Conservation (phyloP, 2,888 invertebrate species). For the Pseudococcus viburni region DNA sequence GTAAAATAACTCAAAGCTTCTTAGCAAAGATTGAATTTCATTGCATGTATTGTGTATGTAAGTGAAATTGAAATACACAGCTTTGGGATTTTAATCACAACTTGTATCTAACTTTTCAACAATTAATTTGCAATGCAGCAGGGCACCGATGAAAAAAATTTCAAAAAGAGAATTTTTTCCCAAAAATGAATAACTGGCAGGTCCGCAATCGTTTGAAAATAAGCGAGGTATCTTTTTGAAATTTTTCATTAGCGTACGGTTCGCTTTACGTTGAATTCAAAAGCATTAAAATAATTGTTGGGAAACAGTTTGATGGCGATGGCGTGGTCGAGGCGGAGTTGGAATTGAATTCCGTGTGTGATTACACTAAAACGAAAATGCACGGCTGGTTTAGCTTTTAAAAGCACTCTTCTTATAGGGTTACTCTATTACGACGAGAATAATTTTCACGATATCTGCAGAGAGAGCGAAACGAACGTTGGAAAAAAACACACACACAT, state of each 20-base stretch:
- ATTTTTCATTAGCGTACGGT: background rate
- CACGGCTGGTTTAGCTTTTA: slow-evolving; percentile 2
- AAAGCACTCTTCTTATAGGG: background rate
- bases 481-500: background rate
- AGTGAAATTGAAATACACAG: too few species aligned
- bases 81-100: too few species aligned
- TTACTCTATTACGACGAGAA: background rate
- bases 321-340: background rate
- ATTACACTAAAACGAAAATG: background rate
- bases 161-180: too few species aligned
- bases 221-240: background rate
- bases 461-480: background rate
- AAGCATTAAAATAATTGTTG: slow-evolving; percentile 8
- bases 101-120: too few species aligned
- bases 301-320: background rate
- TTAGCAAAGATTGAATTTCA: too few species aligned
- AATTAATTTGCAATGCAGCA: too few species aligned
- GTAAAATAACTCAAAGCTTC: too few species aligned
- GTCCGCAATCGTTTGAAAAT: background rate
- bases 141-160: too few species aligned
- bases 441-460: slow-evolving; percentile 15
- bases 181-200: too few species aligned
- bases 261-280: background rate
- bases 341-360: background rate
- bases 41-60: too few species aligned